Conservation (phyloP, 1,140 invertebrate genomes). For the Drosophila auraria region DNA sequence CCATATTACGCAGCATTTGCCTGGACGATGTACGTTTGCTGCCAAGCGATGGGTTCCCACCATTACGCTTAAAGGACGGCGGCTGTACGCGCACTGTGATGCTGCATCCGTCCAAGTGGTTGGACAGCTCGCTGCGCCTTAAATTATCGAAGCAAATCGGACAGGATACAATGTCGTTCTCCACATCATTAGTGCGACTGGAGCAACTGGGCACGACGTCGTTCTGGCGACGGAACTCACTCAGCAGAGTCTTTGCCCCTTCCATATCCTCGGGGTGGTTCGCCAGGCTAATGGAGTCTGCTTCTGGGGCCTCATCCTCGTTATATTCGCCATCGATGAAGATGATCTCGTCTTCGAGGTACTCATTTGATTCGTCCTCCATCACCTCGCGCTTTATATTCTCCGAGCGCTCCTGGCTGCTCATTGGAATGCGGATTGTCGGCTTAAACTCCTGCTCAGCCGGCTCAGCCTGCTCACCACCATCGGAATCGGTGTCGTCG, state of each 20-base stretch:
- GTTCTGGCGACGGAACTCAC: slow-evolving; percentile 71
- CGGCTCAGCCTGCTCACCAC: background rate
- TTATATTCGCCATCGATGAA: slow-evolving; percentile 80
- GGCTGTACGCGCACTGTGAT: slow-evolving; percentile 57
- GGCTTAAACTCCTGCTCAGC: too few species aligned
- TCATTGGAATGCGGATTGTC: background rate
- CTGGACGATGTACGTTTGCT: slow-evolving; percentile 2
- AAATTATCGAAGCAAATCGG: slow-evolving; percentile 84
- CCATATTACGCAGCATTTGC: slow-evolving; percentile 43
- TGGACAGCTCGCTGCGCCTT: slow-evolving; percentile 54
- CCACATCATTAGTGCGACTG: slow-evolving; percentile 17
- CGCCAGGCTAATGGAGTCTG: slow-evolving; percentile 53
- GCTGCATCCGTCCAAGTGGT: slow-evolving; percentile 80
- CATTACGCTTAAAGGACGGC: slow-evolving; percentile 26
- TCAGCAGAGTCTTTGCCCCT: slow-evolving; percentile 60
- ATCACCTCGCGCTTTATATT: slow-evolving; percentile 76
- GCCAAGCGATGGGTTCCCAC: background rate
- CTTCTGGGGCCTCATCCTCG: slow-evolving; percentile 48
- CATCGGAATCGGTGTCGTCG: too few species aligned
- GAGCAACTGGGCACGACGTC: slow-evolving; percentile 58
- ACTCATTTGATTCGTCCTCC: slow-evolving; percentile 60
- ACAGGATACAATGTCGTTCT: slow-evolving; percentile 81
- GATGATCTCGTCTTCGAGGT: slow-evolving; percentile 67
- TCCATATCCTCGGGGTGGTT: slow-evolving; percentile 67
- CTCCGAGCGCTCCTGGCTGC: slow-evolving; percentile 52